Conservation (phyloP, 2,888 invertebrate genomes). For the Torymus tubicola region DNA sequence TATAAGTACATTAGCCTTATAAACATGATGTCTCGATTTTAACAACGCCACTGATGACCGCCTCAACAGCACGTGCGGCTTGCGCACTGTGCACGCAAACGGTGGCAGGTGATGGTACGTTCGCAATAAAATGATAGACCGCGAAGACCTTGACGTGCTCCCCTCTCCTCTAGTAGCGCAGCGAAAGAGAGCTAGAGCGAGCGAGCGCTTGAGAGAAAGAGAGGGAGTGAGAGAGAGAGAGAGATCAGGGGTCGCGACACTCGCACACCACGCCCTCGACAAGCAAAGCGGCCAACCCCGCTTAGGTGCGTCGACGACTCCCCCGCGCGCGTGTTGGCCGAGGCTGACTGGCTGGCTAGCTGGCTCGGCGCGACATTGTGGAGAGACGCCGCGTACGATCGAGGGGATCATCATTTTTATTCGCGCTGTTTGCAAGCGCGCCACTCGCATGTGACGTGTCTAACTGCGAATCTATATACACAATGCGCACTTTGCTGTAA, state of each 20-base stretch:
- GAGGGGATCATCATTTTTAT: no score
- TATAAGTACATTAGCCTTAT: neutral
- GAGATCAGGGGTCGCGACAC: constrained; percentile 37
- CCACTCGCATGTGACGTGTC: neutral
- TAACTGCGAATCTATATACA: neutral
- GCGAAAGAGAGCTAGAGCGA: neutral
- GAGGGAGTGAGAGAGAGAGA: constrained; percentile 15
- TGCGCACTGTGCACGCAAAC: neutral
- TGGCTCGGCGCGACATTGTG: no score
- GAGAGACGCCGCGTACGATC: no score
- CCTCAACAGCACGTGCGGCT: neutral
- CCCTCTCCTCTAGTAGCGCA: neutral
- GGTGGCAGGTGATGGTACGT: constrained; percentile 1
- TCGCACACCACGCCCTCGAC: constrained; percentile 32
- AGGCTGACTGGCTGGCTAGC: no score
- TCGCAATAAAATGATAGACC: constrained; percentile 3
- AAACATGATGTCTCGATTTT: neutral
- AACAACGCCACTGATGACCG: neutral
- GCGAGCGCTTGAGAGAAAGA: neutral
- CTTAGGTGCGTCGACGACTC: constrained; percentile 15
- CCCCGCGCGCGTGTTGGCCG: constrained; percentile 34
- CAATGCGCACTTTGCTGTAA: no score
- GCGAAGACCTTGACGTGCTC: constrained; percentile 5
- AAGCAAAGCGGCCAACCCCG: constrained; percentile 22
- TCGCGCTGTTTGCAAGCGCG: no score